Conservation (phyloP, 1,140 invertebrate species). For the Doryteuthis pealeii region DNA sequence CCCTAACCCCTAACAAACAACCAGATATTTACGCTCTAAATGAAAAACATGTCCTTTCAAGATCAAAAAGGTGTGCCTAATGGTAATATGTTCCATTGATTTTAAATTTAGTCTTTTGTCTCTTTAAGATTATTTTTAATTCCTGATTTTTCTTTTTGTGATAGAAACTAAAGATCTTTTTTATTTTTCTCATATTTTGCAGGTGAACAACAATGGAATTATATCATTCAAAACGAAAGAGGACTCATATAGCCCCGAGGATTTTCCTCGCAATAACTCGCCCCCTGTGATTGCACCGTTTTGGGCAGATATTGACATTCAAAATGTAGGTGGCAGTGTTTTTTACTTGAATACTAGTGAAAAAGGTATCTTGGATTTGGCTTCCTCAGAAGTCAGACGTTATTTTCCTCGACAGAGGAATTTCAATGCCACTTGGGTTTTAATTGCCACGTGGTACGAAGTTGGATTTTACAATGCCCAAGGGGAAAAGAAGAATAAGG, state of each 20-base stretch:
- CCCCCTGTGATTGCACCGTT: constrained; percentile 36
- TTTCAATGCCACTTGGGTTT: constrained; percentile 43
- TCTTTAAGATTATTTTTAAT: too few relatives aligned
- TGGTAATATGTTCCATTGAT: too few relatives aligned
- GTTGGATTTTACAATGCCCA: constrained; percentile 43
- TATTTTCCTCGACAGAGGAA: constrained; percentile 29
- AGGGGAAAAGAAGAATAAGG: constrained; percentile 26
- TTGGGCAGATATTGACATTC: constrained; percentile 44
- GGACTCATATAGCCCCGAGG: constrained; percentile 32
- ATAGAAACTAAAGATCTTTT: too few relatives aligned
- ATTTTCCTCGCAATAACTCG: constrained; percentile 33
- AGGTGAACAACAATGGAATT: constrained; percentile 50
- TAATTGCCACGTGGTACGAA: constrained; percentile 43
- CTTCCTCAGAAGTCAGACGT: constrained; percentile 29
- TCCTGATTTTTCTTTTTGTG: too few relatives aligned
- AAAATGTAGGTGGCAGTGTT: constrained; percentile 27
- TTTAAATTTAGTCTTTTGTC: too few relatives aligned
- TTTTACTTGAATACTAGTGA: constrained; percentile 32
- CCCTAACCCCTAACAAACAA: too few relatives aligned
- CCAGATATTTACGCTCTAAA: too few relatives aligned
- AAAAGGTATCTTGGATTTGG: constrained; percentile 18
- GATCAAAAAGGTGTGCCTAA: too few relatives aligned
- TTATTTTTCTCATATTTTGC: constrained; percentile 12
- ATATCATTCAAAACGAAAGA: constrained; percentile 40
- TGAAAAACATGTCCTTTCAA: too few relatives aligned